Base-by-base conservation (phyloP, 2,113 vertebrate genomes). In the Sylvietta virens region DNA sequence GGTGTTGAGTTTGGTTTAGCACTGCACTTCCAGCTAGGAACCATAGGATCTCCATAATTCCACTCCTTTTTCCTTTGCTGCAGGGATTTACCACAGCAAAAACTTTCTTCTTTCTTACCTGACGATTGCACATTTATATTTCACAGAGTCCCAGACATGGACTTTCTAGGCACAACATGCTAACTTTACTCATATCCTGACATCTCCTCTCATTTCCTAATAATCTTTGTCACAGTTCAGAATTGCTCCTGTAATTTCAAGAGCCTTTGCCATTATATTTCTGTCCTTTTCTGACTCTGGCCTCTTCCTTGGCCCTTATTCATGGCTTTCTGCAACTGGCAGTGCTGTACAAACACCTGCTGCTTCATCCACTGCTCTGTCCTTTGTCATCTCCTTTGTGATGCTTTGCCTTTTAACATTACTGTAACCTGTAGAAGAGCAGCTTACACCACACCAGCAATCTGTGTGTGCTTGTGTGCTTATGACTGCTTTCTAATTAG, bases 401-500 rank as follows among this genome's bases (percentile, higher is more conserved):
- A 42, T 14, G 28, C 16, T 64, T 64, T 64, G 60, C 60, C 39
- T 83, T 74, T 88, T 53, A 60, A 78, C 2, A 0, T 70, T 77
- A 35, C 35, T 54, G 70, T 82, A 79, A 40, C 62, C 70, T 79
- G 44, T 33, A 54, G 64, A 42, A 91, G 15, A 92, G 50, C 61
- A 84, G 64, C 64, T 72, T 70, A 88, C 19, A 17, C 70, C 44
- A 79, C 48, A 37, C 10, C 17, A 44, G 71, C 19, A 92, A 47
- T 66, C 54, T 67, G 30, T 31, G 58, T 70, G 61, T 47, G 39
- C 81, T 30, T 69, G 70, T 72, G n/a, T 57, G 71, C 62, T 94
- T 88, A 79, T 90, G 74, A 80, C 60, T 10, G 15, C 54, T 73
- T 93, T 66, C 86, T 93, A 91, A 96, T 96, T 71, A 96, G 76